Evolutionary conservation across 2,113 vertebrate genomes (phyloP), one percentile per base, ranked within the genome.

Genomic region (Craseonycteris thonglongyai): DNA sequence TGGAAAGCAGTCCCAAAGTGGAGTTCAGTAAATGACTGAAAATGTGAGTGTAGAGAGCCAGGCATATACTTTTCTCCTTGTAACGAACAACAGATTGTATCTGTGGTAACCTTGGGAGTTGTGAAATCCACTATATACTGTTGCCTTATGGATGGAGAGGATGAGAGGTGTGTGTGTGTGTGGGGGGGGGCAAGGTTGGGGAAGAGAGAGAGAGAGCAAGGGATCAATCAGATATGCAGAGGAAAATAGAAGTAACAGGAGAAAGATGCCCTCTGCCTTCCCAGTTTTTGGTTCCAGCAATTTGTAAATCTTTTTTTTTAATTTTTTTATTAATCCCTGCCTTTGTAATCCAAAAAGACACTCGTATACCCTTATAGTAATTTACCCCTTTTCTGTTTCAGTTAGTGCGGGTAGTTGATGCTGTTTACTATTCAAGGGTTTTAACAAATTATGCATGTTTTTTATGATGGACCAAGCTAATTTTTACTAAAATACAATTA

Each of bases 401-500:
- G n/a, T 63, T 56, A 79, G 61, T 54, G 58, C 28, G 80, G 90
- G 14, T 84, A 76, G 7, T 91, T 94, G 93, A 49, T 78, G 59
- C 81, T 93, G 19, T 91, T 95, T 94, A 47, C 80, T 90, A 30
- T 87, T 35, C 72, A 92, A 94, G 42, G 26, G 0, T 91, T 65
- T 87, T 84, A 87, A 89, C 30, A 95, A 85, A 72, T 93, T 81
- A 79, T 65, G 63, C 40, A 51, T 69, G 28, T 89, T 95, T 95
- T 66, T 91, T 82, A 75, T 74, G 61, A 84, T 69, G 56, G 42
- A 54, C 59, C 88, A 78, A 85, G 33, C 56, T 90, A 81, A 94
- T 96, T 95, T 92, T 80, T 61, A 86, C 42, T 69, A 84, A 95
- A 95, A 92, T 90, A 45, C 22, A 87, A 95, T 87, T 87, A 91